Evolutionary conservation across 53 echinoderm and acorn worm species (phyloP), one percentile per base, ranked within the genome.

Genomic region (Zoroaster sp.): DNA sequence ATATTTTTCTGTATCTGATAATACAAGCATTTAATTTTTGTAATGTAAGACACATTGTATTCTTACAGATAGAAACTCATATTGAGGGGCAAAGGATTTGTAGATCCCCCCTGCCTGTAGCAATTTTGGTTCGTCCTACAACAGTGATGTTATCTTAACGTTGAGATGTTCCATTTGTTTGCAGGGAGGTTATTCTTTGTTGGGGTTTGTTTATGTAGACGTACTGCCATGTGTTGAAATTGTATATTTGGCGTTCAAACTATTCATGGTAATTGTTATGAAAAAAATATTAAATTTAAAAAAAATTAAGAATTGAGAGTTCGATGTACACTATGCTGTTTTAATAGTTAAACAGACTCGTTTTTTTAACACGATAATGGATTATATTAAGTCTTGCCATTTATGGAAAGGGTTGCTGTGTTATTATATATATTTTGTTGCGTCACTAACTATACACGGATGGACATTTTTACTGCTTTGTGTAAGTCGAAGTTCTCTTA

Each of bases 351-450:
- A 28, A 70, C 69, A 51, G 69, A 23, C 49, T 47, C 38, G 20
- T 69, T 69, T 85, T 71, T 85, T 85, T 70, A 85, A 71, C 85
- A 85, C 10, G 70, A 89, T 72, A 78, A 36, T 68, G 52, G 80
- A 67, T 78, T 21, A 59, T 51, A 88, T 14, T 69, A 89, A 40
- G 55, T 81, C 90, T 89, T 89, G 90, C 90, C 90, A 89, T 89
- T 69, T n/a, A 89, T 69, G 63, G 49, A 35, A 73, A 80, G 74
- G 81, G n/a, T 89, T 89, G 90, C 90, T 40, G 90, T 89, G 90
- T 89, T 89, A 81, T 45, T 89, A 73, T 89, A 89, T 89, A 89
- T 89, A 81, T 89, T 89, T 78, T 89, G 89, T 89, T 89, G 81
- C 90, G 81, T 89, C 73, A 81, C 74, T 81, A 73, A 82, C 89